These are phyloP conservation scores for Caligus rogercresseyi DNA, from an alignment of 1,140 invertebrate genomes.

Conservation along the genomic window DNA sequence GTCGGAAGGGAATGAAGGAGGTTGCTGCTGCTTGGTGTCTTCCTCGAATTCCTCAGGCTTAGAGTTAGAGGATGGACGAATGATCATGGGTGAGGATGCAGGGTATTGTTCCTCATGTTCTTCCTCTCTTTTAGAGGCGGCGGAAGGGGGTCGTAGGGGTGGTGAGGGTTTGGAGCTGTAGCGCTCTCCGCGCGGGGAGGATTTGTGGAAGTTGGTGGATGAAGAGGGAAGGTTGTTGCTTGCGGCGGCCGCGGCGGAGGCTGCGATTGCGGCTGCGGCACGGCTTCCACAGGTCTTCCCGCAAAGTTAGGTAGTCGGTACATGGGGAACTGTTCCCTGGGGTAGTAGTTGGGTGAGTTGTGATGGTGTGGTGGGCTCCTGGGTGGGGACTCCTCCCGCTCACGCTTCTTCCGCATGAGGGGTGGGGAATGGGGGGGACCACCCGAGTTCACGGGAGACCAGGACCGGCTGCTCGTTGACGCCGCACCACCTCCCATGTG, in stretches of 20 bases:
- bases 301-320: neutral
- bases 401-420: neutral
- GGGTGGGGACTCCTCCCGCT: neutral
- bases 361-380: neutral
- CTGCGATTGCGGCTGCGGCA: neutral
- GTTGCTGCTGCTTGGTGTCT: neutral
- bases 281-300: neutral
- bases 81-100: neutral
- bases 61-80: neutral
- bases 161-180: neutral
- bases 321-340: neutral
- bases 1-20: neutral
- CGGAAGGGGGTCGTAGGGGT: neutral
- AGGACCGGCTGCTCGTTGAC: neutral
- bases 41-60: neutral
- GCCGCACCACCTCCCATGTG: neutral
- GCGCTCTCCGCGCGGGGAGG: neutral
- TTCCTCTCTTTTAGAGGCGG: neutral
- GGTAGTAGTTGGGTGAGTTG: neutral
- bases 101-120: neutral
- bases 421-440: neutral
- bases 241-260: neutral
- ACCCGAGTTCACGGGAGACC: slow-evolving; percentile 4
- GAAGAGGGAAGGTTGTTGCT: neutral
- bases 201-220: neutral